Conservation (phyloP, 2,113 vertebrate genomes). For the Ctenomys sociabilis region DNA sequence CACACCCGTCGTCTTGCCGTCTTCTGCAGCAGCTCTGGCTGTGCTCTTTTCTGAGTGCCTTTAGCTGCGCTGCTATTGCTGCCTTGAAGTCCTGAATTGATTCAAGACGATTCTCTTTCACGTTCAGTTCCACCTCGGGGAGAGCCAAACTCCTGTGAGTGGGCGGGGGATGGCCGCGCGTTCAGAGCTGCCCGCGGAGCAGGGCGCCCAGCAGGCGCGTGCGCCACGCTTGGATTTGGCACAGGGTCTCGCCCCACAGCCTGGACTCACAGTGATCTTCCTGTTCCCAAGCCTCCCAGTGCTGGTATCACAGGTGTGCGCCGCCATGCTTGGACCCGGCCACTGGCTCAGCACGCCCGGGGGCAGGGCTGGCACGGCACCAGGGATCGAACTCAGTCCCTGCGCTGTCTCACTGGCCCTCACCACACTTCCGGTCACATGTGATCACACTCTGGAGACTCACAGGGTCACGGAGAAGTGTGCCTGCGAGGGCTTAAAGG, state of each 20-base stretch:
- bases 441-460: background rate
- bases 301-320: too few relatives aligned
- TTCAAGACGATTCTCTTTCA: background rate
- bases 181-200: background rate
- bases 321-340: too few relatives aligned
- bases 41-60: background rate
- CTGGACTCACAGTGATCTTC: too few relatives aligned
- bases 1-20: rapidly evolving
- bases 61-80: background rate
- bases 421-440: too few relatives aligned
- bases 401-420: too few relatives aligned
- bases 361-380: too few relatives aligned
- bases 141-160: background rate
- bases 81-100: background rate
- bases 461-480: background rate
- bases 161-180: background rate
- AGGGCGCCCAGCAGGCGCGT: rapidly evolving
- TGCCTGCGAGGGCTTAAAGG: background rate
- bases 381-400: too few relatives aligned
- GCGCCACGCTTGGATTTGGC: background rate
- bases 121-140: background rate
- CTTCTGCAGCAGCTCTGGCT: background rate
- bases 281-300: too few relatives aligned
- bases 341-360: too few relatives aligned
- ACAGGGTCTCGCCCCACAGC: too few relatives aligned